Conservation (phyloP, 2,888 invertebrate species). For the Plagodis dolabraria region DNA sequence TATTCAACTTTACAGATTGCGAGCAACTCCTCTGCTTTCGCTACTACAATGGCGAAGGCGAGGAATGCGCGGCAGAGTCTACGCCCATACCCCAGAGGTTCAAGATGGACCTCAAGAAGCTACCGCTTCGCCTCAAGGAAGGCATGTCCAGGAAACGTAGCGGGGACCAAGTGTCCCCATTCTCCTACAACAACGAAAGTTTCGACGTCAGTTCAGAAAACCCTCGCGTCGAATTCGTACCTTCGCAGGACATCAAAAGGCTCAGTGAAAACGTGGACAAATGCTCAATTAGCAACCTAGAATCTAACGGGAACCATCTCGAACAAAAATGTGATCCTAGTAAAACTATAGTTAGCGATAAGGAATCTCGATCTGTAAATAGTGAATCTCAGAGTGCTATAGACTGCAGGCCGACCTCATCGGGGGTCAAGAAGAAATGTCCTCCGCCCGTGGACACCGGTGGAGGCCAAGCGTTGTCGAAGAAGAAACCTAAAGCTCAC, state of each 20-base stretch:
- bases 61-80: slow-evolving; percentile 87
- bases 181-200: slow-evolving; percentile 80
- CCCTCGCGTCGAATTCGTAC: slow-evolving; percentile 71
- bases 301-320: slow-evolving; percentile 76
- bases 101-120: slow-evolving; percentile 85
- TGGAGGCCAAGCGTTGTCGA: slow-evolving; percentile 75
- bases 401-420: slow-evolving; percentile 70
- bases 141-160: slow-evolving; percentile 79
- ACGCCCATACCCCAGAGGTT: slow-evolving; percentile 73
- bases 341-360: slow-evolving; percentile 77
- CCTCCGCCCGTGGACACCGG: slow-evolving; percentile 84
- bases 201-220: slow-evolving; percentile 81
- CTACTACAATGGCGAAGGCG: slow-evolving; percentile 87
- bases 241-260: slow-evolving; percentile 66
- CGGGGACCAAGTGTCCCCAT: slow-evolving; percentile 76
- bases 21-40: slow-evolving; percentile 89
- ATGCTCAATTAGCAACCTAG: slow-evolving; percentile 84
- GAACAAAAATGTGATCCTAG: slow-evolving; percentile 80
- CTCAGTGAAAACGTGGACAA: slow-evolving; percentile 81
- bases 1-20: slow-evolving; percentile 82
- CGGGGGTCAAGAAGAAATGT: slow-evolving; percentile 84
- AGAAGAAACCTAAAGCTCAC: slow-evolving; percentile 86
- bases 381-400: slow-evolving; percentile 74
- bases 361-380: slow-evolving; percentile 77
- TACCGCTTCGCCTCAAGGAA: slow-evolving; percentile 83